Evolutionary conservation across 2,888 invertebrate genomes (phyloP), one percentile per base, ranked within the genome.

Genomic region (Embidobia sp.): DNA sequence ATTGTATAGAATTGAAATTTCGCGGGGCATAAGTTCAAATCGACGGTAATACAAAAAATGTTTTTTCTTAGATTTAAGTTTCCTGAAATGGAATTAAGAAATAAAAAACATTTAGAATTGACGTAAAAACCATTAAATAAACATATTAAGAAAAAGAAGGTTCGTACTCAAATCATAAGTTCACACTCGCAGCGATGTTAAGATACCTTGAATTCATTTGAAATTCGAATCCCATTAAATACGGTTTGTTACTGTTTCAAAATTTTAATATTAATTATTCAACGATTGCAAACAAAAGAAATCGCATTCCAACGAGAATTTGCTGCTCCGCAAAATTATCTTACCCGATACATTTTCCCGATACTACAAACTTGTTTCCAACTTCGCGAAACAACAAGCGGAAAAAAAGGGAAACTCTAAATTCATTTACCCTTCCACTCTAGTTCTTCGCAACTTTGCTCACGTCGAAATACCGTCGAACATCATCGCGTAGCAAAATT

Each of bases 311-410:
- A 6, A 13, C 1, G 11, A 16, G 19, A 67, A 67, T 57, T 49
- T 42, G 22, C 7, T 29, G 13, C 22, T 37, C 7, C 15, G 40
- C 35, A 5, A 15, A 51, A 70, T 51, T 51, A 61, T 51, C 51
- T 51, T 49, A 27, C 16, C 10, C 33, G 40, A 70, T 59, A 61
- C 33, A 70, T 70, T 70, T 59, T 61, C 51, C 48, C 69, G 49
- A 70, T 70, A 59, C 19, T 51, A 26, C 27, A 27, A 70, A 59
- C 59, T 70, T 57, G 57, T 69, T 69, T 16, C 16, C 4, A 69
- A 69, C 44, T 42, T 61, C n/a, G n/a, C 13, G 51, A 15, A 51
- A 59, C 51, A 67, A 55, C 46, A 42, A 70, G 40, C 18, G n/a
- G 22, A 0, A 31, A 16, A 49, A 69, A 69, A 57, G 40, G 11